Conservation (phyloP, 2,797 vertebrate genomes). For the Craterocephalus amniculus region DNA sequence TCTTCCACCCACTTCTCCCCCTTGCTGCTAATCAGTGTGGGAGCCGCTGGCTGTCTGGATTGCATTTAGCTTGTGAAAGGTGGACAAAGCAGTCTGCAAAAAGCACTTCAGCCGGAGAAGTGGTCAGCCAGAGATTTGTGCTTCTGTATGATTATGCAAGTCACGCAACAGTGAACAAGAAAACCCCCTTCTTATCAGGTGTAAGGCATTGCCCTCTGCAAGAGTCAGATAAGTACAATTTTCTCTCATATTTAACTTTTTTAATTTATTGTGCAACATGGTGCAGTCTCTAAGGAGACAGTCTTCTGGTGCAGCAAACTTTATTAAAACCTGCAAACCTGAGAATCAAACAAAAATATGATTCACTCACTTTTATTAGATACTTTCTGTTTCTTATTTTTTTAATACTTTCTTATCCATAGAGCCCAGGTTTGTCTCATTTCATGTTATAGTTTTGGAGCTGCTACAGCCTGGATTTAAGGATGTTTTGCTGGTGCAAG, state of each 20-base stretch:
- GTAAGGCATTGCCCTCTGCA: neutral
- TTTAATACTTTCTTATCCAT: too few relatives aligned
- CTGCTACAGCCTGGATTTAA: too few relatives aligned
- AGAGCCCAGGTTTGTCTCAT: too few relatives aligned
- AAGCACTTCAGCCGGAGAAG: neutral
- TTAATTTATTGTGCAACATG: neutral
- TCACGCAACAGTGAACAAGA: neutral
- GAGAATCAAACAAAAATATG: too few relatives aligned
- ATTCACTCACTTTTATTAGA: too few relatives aligned
- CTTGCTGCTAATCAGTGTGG: conserved; percentile 65
- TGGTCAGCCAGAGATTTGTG: neutral
- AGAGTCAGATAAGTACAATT: neutral
- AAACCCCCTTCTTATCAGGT: neutral
- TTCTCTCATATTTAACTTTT: neutral
- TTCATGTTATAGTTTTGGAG: too few relatives aligned
- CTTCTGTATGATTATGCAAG: neutral
- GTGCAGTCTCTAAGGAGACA: neutral
- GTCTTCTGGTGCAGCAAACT: too few relatives aligned
- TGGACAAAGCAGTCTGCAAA: conserved; percentile 4
- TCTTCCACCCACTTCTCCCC: conserved; percentile 35
- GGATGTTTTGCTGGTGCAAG: too few relatives aligned
- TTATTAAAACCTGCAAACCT: too few relatives aligned
- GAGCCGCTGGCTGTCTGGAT: conserved; percentile 45
- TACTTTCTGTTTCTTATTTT: too few relatives aligned
- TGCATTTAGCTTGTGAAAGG: conserved; percentile 10